These are phyloP conservation scores for Neoaliturus tenellus DNA, from an alignment of 2,888 invertebrate genomes.

Conservation along the genomic window DNA sequence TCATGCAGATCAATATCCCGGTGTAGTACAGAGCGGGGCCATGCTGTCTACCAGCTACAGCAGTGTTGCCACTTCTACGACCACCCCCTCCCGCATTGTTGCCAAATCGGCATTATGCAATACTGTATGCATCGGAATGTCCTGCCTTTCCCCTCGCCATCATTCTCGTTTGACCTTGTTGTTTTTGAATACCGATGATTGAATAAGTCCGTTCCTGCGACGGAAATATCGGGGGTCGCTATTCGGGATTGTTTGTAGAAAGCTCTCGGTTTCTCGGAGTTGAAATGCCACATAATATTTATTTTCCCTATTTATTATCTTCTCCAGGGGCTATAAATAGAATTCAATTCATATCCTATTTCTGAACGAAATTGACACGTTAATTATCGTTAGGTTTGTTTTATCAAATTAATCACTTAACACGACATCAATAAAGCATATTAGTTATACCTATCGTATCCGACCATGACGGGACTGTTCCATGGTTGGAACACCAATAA, in stretches of 20 bases:
- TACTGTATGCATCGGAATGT: slow-evolving; percentile 31
- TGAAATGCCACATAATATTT: no score
- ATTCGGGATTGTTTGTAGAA: neutral
- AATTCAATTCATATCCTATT: no score
- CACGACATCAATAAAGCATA: no score
- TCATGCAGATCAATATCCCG: slow-evolving; percentile 16
- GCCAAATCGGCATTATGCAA: neutral
- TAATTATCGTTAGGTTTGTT: no score
- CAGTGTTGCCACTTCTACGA: neutral
- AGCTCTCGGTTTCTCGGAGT: no score
- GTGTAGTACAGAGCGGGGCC: slow-evolving; percentile 6
- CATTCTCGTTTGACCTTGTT: slow-evolving; percentile 14
- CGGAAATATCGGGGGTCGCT: neutral
- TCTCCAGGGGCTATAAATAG: no score
- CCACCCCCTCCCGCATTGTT: slow-evolving; percentile 11
- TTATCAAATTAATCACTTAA: no score
- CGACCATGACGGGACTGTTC: no score
- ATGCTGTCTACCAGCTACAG: neutral
- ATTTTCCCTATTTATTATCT: no score
- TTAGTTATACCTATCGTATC: no score
- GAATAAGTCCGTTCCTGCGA: neutral
- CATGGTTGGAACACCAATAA: no score
- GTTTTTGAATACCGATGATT: slow-evolving; percentile 28
- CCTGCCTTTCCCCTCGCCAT: neutral
- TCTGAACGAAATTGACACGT: no score